These are phyloP conservation scores for Pica pica DNA, from an alignment of 2,113 vertebrate species.

Conservation along the genomic window DNA sequence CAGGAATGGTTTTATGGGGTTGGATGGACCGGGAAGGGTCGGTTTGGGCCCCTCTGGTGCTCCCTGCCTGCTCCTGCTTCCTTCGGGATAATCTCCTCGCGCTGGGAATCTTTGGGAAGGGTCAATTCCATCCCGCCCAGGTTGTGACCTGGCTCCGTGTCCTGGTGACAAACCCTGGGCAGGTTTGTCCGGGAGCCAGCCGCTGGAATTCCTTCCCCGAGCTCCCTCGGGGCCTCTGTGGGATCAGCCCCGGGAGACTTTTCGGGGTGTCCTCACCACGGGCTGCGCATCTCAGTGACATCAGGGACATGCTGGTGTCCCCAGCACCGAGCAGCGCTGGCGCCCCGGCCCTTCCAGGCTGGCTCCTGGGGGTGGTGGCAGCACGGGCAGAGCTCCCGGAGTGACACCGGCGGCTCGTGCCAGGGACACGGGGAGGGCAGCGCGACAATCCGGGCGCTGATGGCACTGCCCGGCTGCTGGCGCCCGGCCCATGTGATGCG, in stretches of 20 bases:
- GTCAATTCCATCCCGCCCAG: fast-evolving
- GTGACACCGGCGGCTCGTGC: background rate
- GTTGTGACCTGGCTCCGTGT: background rate
- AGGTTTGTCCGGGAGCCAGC: background rate
- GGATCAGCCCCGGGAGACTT: too few relatives aligned
- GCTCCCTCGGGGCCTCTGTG: background rate
- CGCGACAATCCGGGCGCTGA: background rate
- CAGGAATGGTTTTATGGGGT: background rate
- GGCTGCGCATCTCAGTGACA: background rate
- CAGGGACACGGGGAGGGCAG: background rate
- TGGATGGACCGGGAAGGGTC: background rate
- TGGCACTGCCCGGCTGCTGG: background rate
- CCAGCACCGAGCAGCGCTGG: background rate
- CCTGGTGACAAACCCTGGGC: background rate
- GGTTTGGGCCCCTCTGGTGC: background rate
- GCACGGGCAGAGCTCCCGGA: fast-evolving
- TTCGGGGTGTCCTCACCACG: fast-evolving
- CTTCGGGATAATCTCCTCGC: background rate
- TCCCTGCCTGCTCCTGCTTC: background rate
- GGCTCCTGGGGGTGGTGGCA: background rate
- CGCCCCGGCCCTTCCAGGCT: too few relatives aligned
- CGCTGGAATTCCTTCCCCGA: background rate
- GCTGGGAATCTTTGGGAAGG: background rate
- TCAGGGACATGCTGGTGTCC: fast-evolving
- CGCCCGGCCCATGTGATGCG: background rate